Conservation (phyloP, 2,888 invertebrate species). For the Cantharis rufa region DNA sequence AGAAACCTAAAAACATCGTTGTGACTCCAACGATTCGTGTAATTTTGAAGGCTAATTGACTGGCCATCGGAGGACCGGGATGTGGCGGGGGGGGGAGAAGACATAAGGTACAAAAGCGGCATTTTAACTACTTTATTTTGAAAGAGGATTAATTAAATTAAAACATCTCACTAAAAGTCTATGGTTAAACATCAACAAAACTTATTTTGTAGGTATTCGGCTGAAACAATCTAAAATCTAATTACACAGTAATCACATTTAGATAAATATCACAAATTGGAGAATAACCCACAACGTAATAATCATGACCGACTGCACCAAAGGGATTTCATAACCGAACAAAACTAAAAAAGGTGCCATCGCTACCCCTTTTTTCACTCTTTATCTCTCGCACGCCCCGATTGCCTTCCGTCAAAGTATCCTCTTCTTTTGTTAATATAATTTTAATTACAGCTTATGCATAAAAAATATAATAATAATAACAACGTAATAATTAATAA, state of each 20-base stretch:
- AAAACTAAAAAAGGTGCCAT: slow-evolving; percentile 1
- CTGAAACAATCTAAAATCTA: slow-evolving; percentile 56
- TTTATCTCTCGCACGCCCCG: not conserved
- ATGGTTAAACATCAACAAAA: slow-evolving; percentile 57
- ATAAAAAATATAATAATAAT: slow-evolving; percentile 16
- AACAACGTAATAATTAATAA: slow-evolving; percentile 17
- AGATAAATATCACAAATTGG: slow-evolving; percentile 57
- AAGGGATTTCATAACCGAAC: slow-evolving; percentile 47
- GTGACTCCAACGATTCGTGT: too few relatives aligned
- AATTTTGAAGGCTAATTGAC: too few relatives aligned
- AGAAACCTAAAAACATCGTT: too few relatives aligned
- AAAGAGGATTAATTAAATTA: slow-evolving; percentile 54
- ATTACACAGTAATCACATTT: slow-evolving; percentile 55
- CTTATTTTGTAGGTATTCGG: slow-evolving; percentile 52
- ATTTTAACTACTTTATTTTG: slow-evolving; percentile 47
- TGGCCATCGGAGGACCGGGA: too few relatives aligned
- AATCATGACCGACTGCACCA: slow-evolving; percentile 48
- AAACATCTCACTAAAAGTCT: slow-evolving; percentile 57
- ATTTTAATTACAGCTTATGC: not conserved
- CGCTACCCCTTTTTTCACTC: not conserved
- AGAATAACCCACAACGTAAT: slow-evolving; percentile 50
- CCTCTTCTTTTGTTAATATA: slow-evolving; percentile 17
- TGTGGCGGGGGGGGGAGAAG: too few relatives aligned
- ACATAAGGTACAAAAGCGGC: not conserved
- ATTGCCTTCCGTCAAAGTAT: slow-evolving; percentile 33